phyloP scores from a whole-genome alignment of 2,888 invertebrate genomes.

The Drosophila nigritarsus region DNA sequence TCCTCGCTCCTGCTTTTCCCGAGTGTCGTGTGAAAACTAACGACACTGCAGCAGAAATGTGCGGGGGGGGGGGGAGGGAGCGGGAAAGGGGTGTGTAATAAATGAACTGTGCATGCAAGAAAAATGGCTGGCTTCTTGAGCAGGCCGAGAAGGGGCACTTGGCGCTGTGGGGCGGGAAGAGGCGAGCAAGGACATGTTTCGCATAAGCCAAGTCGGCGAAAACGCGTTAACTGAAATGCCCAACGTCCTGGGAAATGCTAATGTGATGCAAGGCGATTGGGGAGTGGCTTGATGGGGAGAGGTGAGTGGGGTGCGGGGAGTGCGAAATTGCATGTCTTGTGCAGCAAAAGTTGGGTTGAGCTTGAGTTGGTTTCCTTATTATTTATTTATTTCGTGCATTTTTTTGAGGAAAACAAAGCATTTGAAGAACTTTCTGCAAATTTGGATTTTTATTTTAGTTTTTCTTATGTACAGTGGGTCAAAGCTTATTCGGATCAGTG shows the following conservation, averaged over 20 bases:
- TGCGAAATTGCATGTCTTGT: background rate
- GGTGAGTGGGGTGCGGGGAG: background rate
- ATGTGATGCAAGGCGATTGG: slow-evolving; percentile 1
- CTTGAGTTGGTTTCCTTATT: background rate
- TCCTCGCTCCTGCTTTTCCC: slow-evolving; percentile 5
- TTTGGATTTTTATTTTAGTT: background rate
- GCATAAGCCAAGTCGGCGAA: slow-evolving; percentile 20
- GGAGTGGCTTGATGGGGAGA: background rate
- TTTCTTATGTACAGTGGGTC: too few species aligned
- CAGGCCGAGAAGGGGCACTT: too few species aligned
- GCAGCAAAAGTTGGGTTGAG: background rate
- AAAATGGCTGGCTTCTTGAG: slow-evolving; percentile 63
- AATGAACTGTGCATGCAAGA: slow-evolving; percentile 74
- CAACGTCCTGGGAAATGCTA: slow-evolving; percentile 40
- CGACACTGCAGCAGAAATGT: slow-evolving; percentile 67
- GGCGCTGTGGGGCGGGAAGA: too few species aligned
- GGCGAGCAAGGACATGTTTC: slow-evolving; percentile 40
- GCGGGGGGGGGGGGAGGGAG: background rate
- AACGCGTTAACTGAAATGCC: slow-evolving; percentile 69
- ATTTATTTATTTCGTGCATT: background rate
- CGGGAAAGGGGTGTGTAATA: slow-evolving; percentile 55
- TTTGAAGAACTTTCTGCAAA: background rate
- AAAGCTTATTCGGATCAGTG: too few species aligned
- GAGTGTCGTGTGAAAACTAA: slow-evolving; percentile 77
- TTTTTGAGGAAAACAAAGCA: background rate